Evolutionary conservation across 1,140 invertebrate genomes (phyloP).

Genomic region (Megalopta genalis): DNA sequence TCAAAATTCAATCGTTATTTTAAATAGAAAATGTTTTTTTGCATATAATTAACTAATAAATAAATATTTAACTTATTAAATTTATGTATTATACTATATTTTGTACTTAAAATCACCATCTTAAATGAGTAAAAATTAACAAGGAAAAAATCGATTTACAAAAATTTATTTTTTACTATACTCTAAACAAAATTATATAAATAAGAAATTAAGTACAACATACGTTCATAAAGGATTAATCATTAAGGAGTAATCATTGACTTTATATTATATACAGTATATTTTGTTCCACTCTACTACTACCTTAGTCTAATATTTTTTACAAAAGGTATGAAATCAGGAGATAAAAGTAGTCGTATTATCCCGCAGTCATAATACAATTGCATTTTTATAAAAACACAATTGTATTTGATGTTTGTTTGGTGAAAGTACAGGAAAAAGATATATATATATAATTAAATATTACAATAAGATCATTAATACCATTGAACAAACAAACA

Average conservation of each 20-base stretch:
- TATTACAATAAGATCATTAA: background rate
- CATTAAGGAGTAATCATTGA: no score
- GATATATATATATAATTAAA: background rate
- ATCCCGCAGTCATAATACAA: conserved; percentile 8
- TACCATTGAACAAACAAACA: background rate
- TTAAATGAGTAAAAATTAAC: no score
- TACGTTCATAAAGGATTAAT: background rate
- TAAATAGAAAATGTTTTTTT: no score
- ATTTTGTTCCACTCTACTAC: conserved; percentile 8
- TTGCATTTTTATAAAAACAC: conserved; percentile 5
- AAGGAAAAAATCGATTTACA: no score
- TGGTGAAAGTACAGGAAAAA: background rate
- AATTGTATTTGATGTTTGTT: conserved; percentile 18
- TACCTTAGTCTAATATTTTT: background rate
- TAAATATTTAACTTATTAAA: no score
- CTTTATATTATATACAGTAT: background rate
- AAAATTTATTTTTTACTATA: no score
- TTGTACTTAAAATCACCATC: no score
- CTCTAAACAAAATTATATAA: no score
- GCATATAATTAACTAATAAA: no score
- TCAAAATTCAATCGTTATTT: no score
- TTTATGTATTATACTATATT: no score
- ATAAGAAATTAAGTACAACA: background rate
- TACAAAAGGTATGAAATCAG: conserved; percentile 3
- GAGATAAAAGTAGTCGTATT: conserved; percentile 24